Evolutionary conservation across 2,113 vertebrate species (phyloP), one percentile per base, ranked within the genome.

Genomic region (Serilophus lunatus): DNA sequence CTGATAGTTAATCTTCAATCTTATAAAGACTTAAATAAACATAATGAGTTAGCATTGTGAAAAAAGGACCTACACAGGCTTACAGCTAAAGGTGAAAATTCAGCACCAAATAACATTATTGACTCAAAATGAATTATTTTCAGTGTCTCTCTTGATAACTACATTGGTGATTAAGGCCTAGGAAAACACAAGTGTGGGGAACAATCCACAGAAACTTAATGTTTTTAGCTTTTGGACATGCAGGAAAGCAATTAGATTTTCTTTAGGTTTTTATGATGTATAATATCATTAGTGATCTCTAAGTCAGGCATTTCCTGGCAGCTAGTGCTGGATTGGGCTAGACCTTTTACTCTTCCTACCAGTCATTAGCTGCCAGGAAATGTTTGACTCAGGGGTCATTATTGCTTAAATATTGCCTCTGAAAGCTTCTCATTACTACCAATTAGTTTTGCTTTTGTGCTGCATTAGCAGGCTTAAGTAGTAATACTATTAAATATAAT

Each of bases 291-390:
- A 98, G 87, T 86, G 76, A 96, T 95, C 92, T 94, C 86, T 57
- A 61, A 89, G 92, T 96, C 76, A 97, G 70, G 12, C 35, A 2
- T 89, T 92, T 93, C 94, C 96, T 95, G 88, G 63, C 86, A 96
- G 92, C 94, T 97, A 97, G 96, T 77, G 66, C 51, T 70, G 90
- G 38, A 9, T 29, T 94, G 38, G 28, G 78, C 53, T 78, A 91
- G 86, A 91, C 72, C 54, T 95, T 86, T 77, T 87, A 93, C 47
- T 85, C 64, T 94, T 94, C 93, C 83, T 94, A 75, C 26, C 86
- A 82, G 80, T 95, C 90, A 97, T 97, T 97, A 97, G 82, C 79
- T 96, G 83, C 92, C 93, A 94, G 76, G 95, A 97, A 95, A 96
- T 92, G 86, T 83, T 91, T 88, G 93, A 94, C 85, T 81, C 92